Conservation (phyloP, 64 coral and sea anemone species). For the Montipora cactus region DNA sequence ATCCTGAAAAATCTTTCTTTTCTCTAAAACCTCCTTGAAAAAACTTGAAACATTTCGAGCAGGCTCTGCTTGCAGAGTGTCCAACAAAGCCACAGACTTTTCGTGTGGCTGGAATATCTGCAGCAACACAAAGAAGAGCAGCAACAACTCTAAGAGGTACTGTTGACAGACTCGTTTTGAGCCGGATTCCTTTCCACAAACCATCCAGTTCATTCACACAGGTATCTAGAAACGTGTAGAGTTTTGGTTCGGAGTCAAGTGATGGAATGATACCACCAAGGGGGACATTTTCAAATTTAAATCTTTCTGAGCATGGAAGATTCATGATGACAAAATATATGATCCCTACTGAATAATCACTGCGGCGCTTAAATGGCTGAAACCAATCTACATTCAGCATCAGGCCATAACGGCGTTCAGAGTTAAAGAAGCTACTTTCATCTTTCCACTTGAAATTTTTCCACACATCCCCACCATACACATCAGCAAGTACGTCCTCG, state of each 20-base stretch:
- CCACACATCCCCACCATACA: neutral
- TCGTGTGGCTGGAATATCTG: too few relatives aligned
- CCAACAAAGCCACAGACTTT: too few relatives aligned
- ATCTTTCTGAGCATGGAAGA: neutral
- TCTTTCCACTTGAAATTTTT: constrained; percentile 19
- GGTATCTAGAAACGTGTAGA: too few relatives aligned
- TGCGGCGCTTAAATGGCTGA: neutral
- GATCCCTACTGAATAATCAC: neutral
- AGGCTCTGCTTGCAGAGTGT: too few relatives aligned
- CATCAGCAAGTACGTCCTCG: neutral
- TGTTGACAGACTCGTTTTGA: too few relatives aligned
- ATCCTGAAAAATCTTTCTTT: too few relatives aligned
- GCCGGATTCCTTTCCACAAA: too few relatives aligned
- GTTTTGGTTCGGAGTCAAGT: neutral
- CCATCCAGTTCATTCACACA: too few relatives aligned
- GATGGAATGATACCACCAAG: neutral
- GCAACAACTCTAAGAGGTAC: too few relatives aligned
- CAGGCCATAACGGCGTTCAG: neutral
- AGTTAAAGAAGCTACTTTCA: neutral
- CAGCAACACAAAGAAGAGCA: too few relatives aligned
- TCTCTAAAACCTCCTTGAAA: too few relatives aligned
- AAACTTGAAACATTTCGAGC: too few relatives aligned
- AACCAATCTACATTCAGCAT: neutral
- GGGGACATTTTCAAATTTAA: constrained; percentile 1
- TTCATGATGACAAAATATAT: constrained; percentile 5